Base-by-base conservation (phyloP, 2,113 vertebrate species). In the Boleophthalmus pectinirostris region DNA sequence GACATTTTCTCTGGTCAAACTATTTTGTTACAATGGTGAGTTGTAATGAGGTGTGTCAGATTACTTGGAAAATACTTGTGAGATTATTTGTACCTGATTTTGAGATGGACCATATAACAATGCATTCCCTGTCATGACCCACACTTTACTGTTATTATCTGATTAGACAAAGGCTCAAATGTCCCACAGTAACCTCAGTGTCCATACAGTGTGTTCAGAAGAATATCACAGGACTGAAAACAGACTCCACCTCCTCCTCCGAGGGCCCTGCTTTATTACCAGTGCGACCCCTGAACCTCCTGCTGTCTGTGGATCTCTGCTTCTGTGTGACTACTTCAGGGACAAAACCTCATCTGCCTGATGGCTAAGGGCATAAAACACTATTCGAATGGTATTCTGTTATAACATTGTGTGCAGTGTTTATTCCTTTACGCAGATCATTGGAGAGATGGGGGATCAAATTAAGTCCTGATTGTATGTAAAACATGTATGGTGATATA, bases 171-270 rank as follows among this genome's bases (percentile, higher is more conserved):
- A 33, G 15, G 57, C 25, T 43, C 5, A 12, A 65, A 45, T 43
- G 47, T 24, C 46, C 29, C 11, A 11, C 15, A 57, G 4, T 45
- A 51, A 56, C 43, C 47, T 67, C 53, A n/a, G 47, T 66, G 60
- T 24, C 69, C 29, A 14, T 69, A 63, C 58, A 20, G 58, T 47
- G 57, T 75, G 63, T 72, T 33, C 60, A 68, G 24, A 51, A 72
- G 67, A 74, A 82, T 46, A 63, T 63, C 64, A 74, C 70, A 70
- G 21, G 56, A 33, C 71, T 66, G 23, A 66, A 66, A 69, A 79
- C 84, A 86, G 76, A 87, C 85, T 10, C 38, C 85, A 82, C 14
- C 74, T 75, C 83, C 25, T 73, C 74, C 71, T 80, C 71, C 58
- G 72, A 25, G 60, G 35, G 70, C 23, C 74, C 53, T 35, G 60